These are phyloP conservation scores for Amphiprion clarkii DNA, from an alignment of 2,797 vertebrate species.

Conservation along the genomic window DNA sequence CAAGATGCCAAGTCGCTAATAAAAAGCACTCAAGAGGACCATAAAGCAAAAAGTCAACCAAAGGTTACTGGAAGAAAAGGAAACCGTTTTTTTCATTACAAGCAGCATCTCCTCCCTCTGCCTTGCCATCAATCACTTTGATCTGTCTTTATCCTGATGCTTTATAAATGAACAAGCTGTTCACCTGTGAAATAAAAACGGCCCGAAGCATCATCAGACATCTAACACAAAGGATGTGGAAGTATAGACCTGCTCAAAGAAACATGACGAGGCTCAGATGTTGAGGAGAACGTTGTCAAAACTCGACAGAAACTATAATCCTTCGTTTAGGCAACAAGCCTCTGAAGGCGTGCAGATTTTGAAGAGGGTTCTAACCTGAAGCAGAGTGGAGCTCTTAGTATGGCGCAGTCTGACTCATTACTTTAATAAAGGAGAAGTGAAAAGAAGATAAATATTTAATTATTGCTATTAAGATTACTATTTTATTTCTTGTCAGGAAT, in stretches of 20 bases:
- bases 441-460: slow-evolving; percentile 31
- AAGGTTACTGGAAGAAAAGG: slow-evolving; percentile 53
- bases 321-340: slow-evolving; percentile 34
- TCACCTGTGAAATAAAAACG: background rate
- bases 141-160: slow-evolving; percentile 11
- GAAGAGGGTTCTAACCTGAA: slow-evolving; percentile 8
- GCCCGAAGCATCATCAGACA: slow-evolving; percentile 8
- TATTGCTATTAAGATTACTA: background rate
- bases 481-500: slow-evolving; percentile 22
- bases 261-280: background rate
- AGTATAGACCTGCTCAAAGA: slow-evolving; percentile 12
- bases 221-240: slow-evolving; percentile 14
- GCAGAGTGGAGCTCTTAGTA: slow-evolving; percentile 10
- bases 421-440: slow-evolving; percentile 28
- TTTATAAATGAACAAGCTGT: background rate
- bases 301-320: background rate
- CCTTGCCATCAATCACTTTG: slow-evolving; percentile 13
- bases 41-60: slow-evolving; percentile 56
- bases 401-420: slow-evolving; percentile 25
- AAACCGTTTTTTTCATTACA: slow-evolving; percentile 24
- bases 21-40: slow-evolving; percentile 46
- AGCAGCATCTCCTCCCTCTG: slow-evolving; percentile 10
- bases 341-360: slow-evolving; percentile 19
- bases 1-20: slow-evolving; percentile 47
- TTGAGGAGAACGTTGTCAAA: background rate